Evolutionary conservation across 2,113 vertebrate genomes (phyloP).

Genomic region (Anolis sagrei): DNA sequence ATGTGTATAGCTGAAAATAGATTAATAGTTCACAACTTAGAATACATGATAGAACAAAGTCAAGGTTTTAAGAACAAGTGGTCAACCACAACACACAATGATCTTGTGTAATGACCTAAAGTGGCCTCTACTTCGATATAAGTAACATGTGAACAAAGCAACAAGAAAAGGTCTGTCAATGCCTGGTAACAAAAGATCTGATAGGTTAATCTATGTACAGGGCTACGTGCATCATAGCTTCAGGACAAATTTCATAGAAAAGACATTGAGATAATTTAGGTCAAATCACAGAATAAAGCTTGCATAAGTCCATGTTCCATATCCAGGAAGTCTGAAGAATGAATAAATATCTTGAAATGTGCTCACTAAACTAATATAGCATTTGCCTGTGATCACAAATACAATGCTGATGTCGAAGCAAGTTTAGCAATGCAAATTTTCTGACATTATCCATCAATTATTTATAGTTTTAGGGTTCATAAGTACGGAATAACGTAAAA

Average conservation of each 20-base stretch:
- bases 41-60: too few species aligned
- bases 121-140: too few species aligned
- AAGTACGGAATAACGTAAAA: slow-evolving; percentile 44
- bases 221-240: background rate
- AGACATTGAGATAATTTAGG: background rate
- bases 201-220: background rate
- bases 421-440: background rate
- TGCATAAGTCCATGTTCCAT: too few species aligned
- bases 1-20: too few species aligned
- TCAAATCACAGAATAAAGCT: too few species aligned
- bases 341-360: too few species aligned
- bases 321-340: too few species aligned
- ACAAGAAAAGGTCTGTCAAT: background rate
- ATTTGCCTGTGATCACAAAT: background rate
- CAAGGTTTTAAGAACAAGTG: too few species aligned
- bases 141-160: background rate
- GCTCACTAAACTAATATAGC: slow-evolving; percentile 4
- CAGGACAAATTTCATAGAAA: background rate
- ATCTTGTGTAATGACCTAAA: too few species aligned
- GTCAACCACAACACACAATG: too few species aligned
- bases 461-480: slow-evolving; percentile 51
- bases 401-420: background rate
- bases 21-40: too few species aligned
- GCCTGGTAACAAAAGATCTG: background rate
- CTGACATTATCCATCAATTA: slow-evolving; percentile 48